phyloP scores from a whole-genome alignment of 2,113 vertebrate genomes.

The Galemys pyrenaicus region DNA sequence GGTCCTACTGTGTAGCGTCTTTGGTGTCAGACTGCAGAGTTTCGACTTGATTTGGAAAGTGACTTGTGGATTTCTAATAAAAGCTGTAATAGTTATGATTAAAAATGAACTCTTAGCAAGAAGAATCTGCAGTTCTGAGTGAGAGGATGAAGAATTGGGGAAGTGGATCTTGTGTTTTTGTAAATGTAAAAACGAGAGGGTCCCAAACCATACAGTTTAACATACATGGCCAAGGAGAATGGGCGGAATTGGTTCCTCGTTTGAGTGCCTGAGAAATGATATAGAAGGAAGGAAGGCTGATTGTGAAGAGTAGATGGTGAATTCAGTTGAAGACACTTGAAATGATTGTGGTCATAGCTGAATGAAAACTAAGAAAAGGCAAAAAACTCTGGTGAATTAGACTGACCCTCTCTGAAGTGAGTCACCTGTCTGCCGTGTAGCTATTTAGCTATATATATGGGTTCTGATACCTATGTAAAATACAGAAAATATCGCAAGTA shows the following conservation, averaged over 20 bases:
- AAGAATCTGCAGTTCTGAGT: background rate
- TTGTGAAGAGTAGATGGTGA: background rate
- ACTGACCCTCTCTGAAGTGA: background rate
- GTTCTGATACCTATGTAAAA: too few relatives aligned
- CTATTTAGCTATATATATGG: background rate
- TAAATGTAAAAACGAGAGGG: background rate
- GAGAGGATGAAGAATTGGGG: background rate
- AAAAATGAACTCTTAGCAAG: background rate
- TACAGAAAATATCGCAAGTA: background rate
- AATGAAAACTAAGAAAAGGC: background rate
- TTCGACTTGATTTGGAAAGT: background rate
- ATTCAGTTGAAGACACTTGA: background rate
- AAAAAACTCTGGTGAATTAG: too few relatives aligned
- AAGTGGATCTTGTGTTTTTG: background rate
- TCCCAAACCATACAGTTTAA: too few relatives aligned
- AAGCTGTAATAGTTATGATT: background rate
- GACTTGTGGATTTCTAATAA: background rate
- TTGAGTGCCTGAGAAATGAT: background rate
- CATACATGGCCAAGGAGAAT: background rate
- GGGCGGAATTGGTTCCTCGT: background rate
- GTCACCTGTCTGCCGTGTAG: background rate
- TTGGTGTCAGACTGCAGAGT: background rate
- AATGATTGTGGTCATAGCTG: background rate
- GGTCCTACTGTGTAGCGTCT: background rate
- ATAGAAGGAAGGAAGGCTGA: too few relatives aligned